A percentile compares a stretch with the other conserved stretches of the same genome.
Conservation (phyloP, 1,140 invertebrate genomes). For the Drosophila virilis region DNA sequence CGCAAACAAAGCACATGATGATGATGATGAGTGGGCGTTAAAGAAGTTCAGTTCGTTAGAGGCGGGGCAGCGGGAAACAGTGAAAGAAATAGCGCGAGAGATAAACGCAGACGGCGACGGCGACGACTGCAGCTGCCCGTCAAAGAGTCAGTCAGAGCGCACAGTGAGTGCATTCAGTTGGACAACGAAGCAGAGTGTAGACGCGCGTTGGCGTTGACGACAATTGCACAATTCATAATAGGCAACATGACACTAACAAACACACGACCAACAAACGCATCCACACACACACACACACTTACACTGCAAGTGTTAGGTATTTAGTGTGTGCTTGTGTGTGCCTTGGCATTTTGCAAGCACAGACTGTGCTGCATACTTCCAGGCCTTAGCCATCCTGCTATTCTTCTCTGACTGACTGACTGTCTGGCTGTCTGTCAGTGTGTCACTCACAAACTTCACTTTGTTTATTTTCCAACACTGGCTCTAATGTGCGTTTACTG, state of each 20-base stretch:
- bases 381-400: neutral
- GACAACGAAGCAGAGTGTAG: constrained; percentile 32
- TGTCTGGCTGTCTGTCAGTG: constrained; percentile 18
- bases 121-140: constrained; percentile 20
- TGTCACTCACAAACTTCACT: constrained; percentile 46
- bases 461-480: constrained; percentile 74
- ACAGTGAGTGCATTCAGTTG: constrained; percentile 51
- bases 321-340: constrained; percentile 33
- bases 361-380: constrained; percentile 54
- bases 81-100: constrained; percentile 12
- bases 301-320: constrained; percentile 54
- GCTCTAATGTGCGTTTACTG: constrained; percentile 56
- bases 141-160: constrained; percentile 15
- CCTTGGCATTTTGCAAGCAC: constrained; percentile 53
- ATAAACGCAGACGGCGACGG: constrained; percentile 19
- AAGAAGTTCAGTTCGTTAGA: constrained; percentile 20
- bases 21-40: constrained; percentile 36
- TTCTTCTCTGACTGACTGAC: constrained; percentile 13
- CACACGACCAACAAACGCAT: constrained; percentile 1
- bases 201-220: constrained; percentile 68
- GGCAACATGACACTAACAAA: constrained; percentile 62
- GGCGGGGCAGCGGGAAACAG: neutral
- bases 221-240: constrained; percentile 82
- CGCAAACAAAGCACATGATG: constrained; percentile 70
- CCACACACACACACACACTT: neutral